phyloP scores from a whole-genome alignment of 2,797 vertebrate genomes.

The Molossus alvarezi region DNA sequence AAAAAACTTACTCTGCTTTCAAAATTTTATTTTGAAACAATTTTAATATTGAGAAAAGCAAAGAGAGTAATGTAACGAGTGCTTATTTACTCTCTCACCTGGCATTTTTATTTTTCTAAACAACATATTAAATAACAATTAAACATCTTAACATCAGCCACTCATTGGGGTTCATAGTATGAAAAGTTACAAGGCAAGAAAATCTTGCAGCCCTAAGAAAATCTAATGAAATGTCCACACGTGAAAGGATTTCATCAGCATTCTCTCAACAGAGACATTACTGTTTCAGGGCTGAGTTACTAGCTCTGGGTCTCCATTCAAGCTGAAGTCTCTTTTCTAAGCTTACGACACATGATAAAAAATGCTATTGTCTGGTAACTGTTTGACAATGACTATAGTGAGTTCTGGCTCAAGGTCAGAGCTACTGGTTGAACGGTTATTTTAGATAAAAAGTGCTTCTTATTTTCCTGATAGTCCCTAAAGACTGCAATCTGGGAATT shows the following conservation, averaged over 20 bases:
- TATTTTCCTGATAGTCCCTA: background rate
- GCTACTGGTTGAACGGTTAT: background rate
- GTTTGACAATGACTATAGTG: background rate
- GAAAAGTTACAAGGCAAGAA: background rate
- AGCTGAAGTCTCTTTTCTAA: background rate
- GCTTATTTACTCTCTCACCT: background rate
- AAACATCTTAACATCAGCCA: background rate
- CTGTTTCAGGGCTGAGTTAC: background rate
- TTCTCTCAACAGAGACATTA: background rate
- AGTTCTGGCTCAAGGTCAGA: background rate
- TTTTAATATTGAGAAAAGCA: conserved; percentile 19
- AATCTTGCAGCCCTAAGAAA: background rate
- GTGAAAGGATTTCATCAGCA: background rate
- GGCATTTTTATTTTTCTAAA: conserved; percentile 21
- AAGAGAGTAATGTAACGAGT: background rate
- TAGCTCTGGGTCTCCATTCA: background rate
- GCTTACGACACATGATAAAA: background rate
- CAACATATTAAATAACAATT: background rate
- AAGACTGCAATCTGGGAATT: background rate
- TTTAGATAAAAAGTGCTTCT: background rate
- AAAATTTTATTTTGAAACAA: conserved; percentile 41
- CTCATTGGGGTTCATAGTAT: background rate
- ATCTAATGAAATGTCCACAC: background rate
- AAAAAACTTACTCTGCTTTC: conserved; percentile 1
- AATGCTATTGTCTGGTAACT: background rate